A percentile compares a stretch with the other conserved stretches of the same genome.
These are phyloP conservation scores for Eupsittula cactorum DNA, from an alignment of 2,113 vertebrate species.

Conservation along the genomic window DNA sequence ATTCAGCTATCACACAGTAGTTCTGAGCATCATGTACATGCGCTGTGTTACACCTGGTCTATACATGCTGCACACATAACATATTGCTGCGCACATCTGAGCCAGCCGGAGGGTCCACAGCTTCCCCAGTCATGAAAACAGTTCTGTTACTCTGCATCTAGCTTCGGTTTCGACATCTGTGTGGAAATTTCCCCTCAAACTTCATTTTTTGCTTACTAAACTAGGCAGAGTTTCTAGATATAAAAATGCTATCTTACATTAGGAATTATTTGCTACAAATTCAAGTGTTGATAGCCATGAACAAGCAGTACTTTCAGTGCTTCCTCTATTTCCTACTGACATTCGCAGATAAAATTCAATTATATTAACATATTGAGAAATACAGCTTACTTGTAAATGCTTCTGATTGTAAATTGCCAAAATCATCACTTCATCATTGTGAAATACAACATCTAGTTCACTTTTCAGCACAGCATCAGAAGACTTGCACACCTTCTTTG, in stretches of 20 bases:
- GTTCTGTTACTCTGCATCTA: neutral
- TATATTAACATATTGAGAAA: neutral
- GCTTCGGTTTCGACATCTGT: neutral
- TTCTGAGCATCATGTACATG: rapidly evolving
- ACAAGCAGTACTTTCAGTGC: neutral
- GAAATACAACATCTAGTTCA: constrained; percentile 88
- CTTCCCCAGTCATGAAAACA: neutral
- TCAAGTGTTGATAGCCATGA: neutral
- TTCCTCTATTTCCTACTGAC: neutral
- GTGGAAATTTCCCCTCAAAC: neutral
- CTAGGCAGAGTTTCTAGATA: neutral
- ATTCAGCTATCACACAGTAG: neutral
- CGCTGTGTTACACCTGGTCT: neutral
- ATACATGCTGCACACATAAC: rapidly evolving
- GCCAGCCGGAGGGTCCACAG: neutral
- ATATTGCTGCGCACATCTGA: neutral
- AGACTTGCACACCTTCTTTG: constrained; percentile 87
- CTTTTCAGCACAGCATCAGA: constrained; percentile 86
- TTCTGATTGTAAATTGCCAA: constrained; percentile 87
- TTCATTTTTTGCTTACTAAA: neutral
- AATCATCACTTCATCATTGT: constrained; percentile 76
- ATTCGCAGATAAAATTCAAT: neutral
- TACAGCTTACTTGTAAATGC: constrained; percentile 82
- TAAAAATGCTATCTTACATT: neutral
- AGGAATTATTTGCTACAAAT: neutral